Evolutionary conservation across 2,888 invertebrate species (phyloP), one percentile per base, ranked within the genome.

Genomic region (Agrypnus murinus): DNA sequence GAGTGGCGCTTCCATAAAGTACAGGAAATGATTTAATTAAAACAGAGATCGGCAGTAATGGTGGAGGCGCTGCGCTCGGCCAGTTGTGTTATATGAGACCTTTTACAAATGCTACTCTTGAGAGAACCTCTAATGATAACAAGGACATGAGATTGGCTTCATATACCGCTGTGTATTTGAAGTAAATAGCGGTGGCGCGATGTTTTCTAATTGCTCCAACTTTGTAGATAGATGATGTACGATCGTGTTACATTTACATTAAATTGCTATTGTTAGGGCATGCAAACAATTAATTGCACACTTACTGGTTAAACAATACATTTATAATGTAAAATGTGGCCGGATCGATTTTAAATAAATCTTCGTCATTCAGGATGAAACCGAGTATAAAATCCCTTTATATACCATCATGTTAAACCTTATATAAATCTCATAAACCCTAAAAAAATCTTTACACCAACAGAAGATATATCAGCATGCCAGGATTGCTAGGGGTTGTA

Each of bases 11-110:
- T 75, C 71, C 70, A 71, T 71, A 71, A 73, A 75, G 74, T 74
- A 75, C 73, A 74, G 77, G 76, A 77, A 77, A 78, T 78, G 77
- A 78, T 77, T 78, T 78, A 77, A 78, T 77, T 78, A 78, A 77
- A 78, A 76, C 75, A 75, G 73, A 76, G 75, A 77, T 76, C 75
- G 77, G 74, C 73, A 72, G 75, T 76, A 77, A 75, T 77, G 75
- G 75, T 70, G 65, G 69, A 71, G 73, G 74, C 76, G 73, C 74
- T 71, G 65, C 64, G 72, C 69, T 60, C 60, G 70, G 55, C 69
- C 73, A 74, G 72, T 73, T 63, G 65, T 68, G 65, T 71, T 71
- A 71, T 69, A 69, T 72, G 71, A 68, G 71, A 74, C 73, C 74
- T 74, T 77, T 74, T 69, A 73, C 77, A 75, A 74, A 75, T 73